Evolutionary conservation across 2,888 invertebrate genomes (phyloP).

Genomic region (Macrosiphum euphorbiae): DNA sequence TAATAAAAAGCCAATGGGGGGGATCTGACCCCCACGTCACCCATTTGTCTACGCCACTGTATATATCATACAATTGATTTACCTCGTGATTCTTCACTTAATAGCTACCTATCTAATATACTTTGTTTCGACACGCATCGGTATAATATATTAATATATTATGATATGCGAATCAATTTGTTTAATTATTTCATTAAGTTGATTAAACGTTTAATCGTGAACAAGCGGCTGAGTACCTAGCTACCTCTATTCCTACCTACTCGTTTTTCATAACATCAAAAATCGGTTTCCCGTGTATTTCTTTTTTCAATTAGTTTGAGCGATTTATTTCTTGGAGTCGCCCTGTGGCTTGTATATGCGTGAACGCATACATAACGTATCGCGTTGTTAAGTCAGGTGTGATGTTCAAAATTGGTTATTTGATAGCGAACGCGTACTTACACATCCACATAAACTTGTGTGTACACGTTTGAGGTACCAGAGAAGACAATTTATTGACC

Average conservation of each 20-base stretch:
- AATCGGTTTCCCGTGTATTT: neutral
- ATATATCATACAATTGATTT: neutral
- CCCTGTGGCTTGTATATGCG: neutral
- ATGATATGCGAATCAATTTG: neutral
- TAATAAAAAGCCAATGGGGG: too few relatives aligned
- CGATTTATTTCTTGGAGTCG: neutral
- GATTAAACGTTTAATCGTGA: neutral
- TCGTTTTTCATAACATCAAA: neutral
- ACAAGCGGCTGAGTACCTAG: neutral
- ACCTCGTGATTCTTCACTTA: neutral
- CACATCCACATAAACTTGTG: neutral
- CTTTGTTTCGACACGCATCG: neutral
- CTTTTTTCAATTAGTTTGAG: conserved; percentile 15
- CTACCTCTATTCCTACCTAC: neutral
- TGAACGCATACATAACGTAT: neutral
- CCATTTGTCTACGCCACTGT: too few relatives aligned
- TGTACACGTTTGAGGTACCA: neutral
- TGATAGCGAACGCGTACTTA: neutral
- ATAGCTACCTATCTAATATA: neutral
- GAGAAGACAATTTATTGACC: conserved; percentile 37
- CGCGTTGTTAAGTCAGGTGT: neutral
- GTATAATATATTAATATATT: neutral
- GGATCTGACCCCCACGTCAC: too few relatives aligned
- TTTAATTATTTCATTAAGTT: neutral
- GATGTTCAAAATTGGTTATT: conserved; percentile 21